Conservation (phyloP, 2,888 invertebrate species). For the Bimastos eiseni region DNA sequence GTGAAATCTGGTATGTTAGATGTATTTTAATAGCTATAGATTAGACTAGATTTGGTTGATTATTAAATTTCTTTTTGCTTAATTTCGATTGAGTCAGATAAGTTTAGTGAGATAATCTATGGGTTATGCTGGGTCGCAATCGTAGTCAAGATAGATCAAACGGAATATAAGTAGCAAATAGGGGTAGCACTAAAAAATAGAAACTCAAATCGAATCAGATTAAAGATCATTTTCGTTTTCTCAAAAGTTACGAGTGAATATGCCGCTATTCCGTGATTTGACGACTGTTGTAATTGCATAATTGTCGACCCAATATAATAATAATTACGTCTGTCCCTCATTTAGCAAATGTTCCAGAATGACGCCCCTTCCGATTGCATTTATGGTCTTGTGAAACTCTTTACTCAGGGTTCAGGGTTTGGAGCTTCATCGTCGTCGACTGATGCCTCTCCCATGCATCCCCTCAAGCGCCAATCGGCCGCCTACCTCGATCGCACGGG, state of each 20-base stretch:
- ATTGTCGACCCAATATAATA: not conserved
- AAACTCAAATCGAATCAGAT: not conserved
- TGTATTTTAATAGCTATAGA: not conserved
- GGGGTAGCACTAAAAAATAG: not conserved
- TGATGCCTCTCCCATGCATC: not conserved
- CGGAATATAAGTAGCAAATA: not conserved
- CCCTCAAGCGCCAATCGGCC: slow-evolving; percentile 9
- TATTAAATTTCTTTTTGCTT: not conserved
- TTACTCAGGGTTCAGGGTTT: not conserved
- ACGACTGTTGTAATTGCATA: not conserved
- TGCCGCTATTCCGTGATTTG: not conserved
- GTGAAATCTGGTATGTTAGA: not conserved
- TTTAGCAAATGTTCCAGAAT: not conserved
- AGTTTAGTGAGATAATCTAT: not conserved
- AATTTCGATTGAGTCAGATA: not conserved
- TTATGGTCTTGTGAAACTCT: not conserved
- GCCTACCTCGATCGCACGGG: slow-evolving; percentile 1
- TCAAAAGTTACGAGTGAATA: not conserved
- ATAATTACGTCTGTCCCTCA: no score
- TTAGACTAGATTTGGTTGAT: not conserved
- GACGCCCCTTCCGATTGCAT: not conserved
- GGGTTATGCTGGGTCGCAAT: not conserved
- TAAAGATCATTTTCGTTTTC: not conserved
- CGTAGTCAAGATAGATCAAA: not conserved
- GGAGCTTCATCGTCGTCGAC: not conserved